phyloP scores from a whole-genome alignment of 1,140 invertebrate genomes.

The Drosophila nasuta region DNA sequence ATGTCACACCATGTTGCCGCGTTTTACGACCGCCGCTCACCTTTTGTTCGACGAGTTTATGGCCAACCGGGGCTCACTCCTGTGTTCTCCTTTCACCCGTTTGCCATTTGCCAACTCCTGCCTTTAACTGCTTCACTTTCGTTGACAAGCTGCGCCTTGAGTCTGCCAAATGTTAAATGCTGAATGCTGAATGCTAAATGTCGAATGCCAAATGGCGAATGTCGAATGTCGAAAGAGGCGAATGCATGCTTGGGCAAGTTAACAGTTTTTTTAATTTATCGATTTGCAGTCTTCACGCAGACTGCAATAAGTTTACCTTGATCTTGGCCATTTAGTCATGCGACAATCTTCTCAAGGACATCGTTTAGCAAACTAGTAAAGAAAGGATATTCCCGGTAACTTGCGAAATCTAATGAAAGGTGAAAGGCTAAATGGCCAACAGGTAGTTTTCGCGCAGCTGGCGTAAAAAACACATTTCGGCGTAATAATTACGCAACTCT shows the following conservation, averaged over 20 bases:
- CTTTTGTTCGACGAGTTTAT: conserved; percentile 77
- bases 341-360: conserved; percentile 51
- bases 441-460: conserved; percentile 59
- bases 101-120: conserved; percentile 8
- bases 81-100: conserved; percentile 1
- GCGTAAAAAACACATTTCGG: conserved; percentile 62
- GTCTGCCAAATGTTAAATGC: conserved; percentile 22
- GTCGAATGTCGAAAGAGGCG: not conserved
- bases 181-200: conserved; percentile 4
- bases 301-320: conserved; percentile 62
- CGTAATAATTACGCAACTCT: conserved; percentile 63
- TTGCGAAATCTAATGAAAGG: conserved; percentile 21
- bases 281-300: conserved; percentile 30
- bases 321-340: conserved; percentile 45
- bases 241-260: conserved; percentile 23
- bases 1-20: conserved; percentile 82
- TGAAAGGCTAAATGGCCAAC: conserved; percentile 47
- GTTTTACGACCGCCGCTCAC: conserved; percentile 74
- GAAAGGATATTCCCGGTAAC: conserved; percentile 64
- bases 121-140: conserved; percentile 74
- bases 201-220: conserved; percentile 4
- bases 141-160: conserved; percentile 39
- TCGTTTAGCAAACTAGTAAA: conserved; percentile 36
- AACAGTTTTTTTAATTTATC: conserved; percentile 57
- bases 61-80: conserved; percentile 48